Conservation (phyloP, 2,888 invertebrate species). For the Drosophila nr. perissopoda region DNA sequence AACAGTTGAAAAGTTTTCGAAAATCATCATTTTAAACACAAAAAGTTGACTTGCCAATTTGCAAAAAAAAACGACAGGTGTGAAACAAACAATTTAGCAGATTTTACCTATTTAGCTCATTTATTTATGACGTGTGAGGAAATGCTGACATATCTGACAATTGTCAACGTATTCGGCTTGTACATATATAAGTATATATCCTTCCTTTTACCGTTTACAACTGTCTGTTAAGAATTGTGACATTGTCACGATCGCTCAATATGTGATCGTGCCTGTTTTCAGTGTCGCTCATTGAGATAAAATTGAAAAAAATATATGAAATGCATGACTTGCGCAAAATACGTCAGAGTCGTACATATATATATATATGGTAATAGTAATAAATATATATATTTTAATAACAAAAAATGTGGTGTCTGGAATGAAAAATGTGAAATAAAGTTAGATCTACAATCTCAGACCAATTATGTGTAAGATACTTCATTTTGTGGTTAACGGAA, state of each 20-base stretch:
- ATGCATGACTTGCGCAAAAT: slow-evolving; percentile 42
- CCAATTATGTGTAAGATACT: neutral
- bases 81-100: slow-evolving; percentile 1
- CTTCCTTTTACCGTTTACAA: slow-evolving; percentile 37
- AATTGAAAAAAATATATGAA: slow-evolving; percentile 3
- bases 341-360: neutral
- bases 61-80: neutral
- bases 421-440: neutral
- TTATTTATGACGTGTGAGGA: slow-evolving; percentile 35
- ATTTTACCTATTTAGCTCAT: slow-evolving; percentile 17
- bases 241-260: slow-evolving; percentile 63
- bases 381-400: neutral
- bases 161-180: slow-evolving; percentile 8
- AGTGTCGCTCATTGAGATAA: slow-evolving; percentile 26
- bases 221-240: slow-evolving; percentile 32
- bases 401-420: neutral
- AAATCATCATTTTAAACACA: neutral
- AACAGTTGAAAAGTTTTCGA: neutral
- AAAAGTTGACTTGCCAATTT: neutral
- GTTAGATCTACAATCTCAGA: neutral
- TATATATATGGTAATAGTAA: neutral
- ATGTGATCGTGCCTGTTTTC: slow-evolving; percentile 57
- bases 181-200: slow-evolving; percentile 16
- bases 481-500: neutral
- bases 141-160: slow-evolving; percentile 8